These are phyloP conservation scores for Drosophila anomelani DNA, from an alignment of 2,888 invertebrate genomes.

Conservation along the genomic window DNA sequence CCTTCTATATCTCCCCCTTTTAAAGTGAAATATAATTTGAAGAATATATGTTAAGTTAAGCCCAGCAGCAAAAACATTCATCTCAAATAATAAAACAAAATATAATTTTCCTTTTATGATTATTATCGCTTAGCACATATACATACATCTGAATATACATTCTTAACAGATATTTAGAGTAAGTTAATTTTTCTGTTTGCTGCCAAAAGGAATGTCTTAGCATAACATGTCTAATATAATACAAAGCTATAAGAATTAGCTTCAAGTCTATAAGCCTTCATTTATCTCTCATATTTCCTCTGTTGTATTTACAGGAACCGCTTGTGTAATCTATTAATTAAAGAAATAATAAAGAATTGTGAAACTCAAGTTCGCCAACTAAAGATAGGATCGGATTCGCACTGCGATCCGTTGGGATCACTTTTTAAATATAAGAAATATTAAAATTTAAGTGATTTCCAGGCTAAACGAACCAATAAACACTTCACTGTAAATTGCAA, in stretches of 20 bases:
- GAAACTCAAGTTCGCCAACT: background rate
- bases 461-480: background rate
- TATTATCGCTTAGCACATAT: background rate
- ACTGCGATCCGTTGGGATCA: background rate
- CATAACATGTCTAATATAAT: background rate
- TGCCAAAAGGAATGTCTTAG: background rate
- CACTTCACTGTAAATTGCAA: background rate
- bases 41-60: too few relatives aligned
- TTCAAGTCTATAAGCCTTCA: conserved; percentile 4
- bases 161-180: background rate
- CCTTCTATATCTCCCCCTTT: too few relatives aligned
- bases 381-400: background rate
- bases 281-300: background rate
- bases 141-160: background rate
- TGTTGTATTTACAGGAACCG: background rate
- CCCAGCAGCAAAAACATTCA: too few relatives aligned
- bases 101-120: background rate
- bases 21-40: too few relatives aligned
- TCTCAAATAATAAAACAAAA: too few relatives aligned
- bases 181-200: background rate
- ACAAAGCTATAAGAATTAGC: background rate
- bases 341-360: background rate
- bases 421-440: background rate
- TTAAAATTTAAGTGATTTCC: too few relatives aligned
- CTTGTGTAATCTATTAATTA: background rate